Conservation (phyloP, 2,888 invertebrate species). For the Macrosiphum euphorbiae region DNA sequence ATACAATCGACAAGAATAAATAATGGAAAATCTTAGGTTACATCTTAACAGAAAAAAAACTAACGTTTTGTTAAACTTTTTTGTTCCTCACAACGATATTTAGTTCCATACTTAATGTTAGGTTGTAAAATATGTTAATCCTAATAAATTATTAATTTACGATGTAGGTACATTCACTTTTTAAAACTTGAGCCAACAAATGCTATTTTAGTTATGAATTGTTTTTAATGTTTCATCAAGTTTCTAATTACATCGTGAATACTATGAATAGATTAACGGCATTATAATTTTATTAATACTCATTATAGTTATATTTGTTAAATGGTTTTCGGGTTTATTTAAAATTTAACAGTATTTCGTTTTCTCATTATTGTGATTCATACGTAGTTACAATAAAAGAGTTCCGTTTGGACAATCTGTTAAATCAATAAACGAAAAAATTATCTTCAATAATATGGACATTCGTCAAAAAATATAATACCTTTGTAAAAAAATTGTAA, state of each 20-base stretch:
- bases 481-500: background rate
- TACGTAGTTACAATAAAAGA: background rate
- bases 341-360: background rate
- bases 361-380: background rate
- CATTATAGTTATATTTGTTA: background rate
- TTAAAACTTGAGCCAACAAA: background rate
- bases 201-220: background rate
- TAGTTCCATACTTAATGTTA: background rate
- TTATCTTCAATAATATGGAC: background rate
- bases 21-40: background rate
- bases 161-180: background rate
- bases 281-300: background rate
- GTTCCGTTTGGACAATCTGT: background rate
- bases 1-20: background rate
- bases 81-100: background rate
- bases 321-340: background rate
- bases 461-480: background rate
- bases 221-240: background rate
- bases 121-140: background rate
- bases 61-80: background rate
- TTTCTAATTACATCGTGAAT: background rate
- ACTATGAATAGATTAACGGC: background rate
- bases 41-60: background rate
- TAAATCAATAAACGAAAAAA: background rate
- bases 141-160: slow-evolving; percentile 13